phyloP scores from a whole-genome alignment of 2,797 vertebrate species.

The Eremophila alpestris region DNA sequence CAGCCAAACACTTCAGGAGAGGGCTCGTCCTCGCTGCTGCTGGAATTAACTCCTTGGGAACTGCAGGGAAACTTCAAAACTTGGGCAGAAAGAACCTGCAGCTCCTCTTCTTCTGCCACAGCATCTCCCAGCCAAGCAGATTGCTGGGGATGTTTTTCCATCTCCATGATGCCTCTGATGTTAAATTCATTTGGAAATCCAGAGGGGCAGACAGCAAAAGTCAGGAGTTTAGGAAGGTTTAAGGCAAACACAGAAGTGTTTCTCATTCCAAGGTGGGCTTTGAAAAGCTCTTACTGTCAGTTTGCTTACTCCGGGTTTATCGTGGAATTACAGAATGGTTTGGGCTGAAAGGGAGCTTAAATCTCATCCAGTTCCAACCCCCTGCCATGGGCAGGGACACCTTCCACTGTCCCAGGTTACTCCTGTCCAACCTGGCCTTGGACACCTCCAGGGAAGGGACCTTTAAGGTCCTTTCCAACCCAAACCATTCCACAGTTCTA shows the following conservation, averaged over 20 bases:
- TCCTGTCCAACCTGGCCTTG: fast-evolving
- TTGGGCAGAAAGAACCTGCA: neutral
- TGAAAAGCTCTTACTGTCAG: neutral
- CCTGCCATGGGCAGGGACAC: neutral
- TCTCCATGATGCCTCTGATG: neutral
- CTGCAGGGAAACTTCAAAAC: neutral
- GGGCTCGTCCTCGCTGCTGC: neutral
- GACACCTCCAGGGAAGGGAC: neutral
- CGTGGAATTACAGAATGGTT: neutral
- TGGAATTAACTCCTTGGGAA: neutral
- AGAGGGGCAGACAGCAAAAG: neutral
- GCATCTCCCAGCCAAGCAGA: neutral
- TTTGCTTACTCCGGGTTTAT: neutral
- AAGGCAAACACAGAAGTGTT: neutral
- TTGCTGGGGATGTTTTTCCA: neutral
- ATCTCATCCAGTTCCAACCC: neutral
- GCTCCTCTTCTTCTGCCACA: neutral
- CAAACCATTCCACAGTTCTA: neutral
- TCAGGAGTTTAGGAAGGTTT: neutral
- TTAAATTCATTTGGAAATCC: neutral
- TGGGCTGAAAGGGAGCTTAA: neutral
- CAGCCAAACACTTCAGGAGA: neutral
- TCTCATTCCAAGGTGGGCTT: neutral
- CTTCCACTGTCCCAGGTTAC: neutral
- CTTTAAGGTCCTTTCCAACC: neutral